Evolutionary conservation across 1,140 invertebrate genomes (phyloP).

Genomic region (Diorhabda sublineata): DNA sequence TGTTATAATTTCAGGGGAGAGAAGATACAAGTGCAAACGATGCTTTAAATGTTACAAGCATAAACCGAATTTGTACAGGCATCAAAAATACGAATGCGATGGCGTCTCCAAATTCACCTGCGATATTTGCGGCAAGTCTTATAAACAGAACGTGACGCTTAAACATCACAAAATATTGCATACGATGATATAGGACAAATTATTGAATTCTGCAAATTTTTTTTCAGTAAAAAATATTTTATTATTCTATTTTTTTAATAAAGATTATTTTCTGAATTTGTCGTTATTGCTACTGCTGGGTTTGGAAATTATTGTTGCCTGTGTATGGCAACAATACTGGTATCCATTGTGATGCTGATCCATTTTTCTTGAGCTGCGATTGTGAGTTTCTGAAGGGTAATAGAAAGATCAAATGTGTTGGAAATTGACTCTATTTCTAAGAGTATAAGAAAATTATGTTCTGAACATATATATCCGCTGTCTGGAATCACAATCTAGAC

Average conservation of each 20-base stretch:
- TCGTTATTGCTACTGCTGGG: no score
- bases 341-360: no score
- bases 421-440: no score
- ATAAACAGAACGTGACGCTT: slow-evolving; percentile 39
- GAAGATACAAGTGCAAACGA: slow-evolving; percentile 24
- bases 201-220: no score
- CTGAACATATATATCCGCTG: no score
- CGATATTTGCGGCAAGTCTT: slow-evolving; percentile 34
- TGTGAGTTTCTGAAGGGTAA: no score
- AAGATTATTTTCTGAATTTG: not conserved
- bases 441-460: no score
- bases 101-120: slow-evolving; percentile 53
- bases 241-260: not conserved
- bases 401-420: no score
- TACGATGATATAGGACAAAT: not conserved
- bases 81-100: slow-evolving; percentile 53
- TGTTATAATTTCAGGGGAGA: not conserved
- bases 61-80: slow-evolving; percentile 38
- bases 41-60: slow-evolving; percentile 39
- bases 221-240: not conserved
- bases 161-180: slow-evolving; percentile 25
- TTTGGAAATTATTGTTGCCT: no score
- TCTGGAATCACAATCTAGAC: no score
- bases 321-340: no score
- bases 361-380: no score